Evolutionary conservation across 2,888 invertebrate genomes (phyloP).

Genomic region (Drosophila fulvimacula): DNA sequence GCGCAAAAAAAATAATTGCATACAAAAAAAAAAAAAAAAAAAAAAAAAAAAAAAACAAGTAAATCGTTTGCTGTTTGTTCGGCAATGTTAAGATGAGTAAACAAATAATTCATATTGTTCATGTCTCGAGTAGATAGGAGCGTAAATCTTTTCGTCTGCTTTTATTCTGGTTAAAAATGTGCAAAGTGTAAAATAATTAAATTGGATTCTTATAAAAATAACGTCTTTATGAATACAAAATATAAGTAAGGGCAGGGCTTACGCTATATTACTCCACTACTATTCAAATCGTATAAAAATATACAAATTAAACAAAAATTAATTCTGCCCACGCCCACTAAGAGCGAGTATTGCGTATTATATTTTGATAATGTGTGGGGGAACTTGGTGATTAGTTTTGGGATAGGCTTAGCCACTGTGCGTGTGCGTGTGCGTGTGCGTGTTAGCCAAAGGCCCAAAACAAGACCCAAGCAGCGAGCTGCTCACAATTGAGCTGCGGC

Average conservation of each 20-base stretch:
- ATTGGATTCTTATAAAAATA: neutral
- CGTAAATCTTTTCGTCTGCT: neutral
- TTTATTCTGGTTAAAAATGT: neutral
- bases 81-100: conserved; percentile 21
- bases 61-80: conserved; percentile 17
- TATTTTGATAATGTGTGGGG: neutral
- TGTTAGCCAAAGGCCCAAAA: neutral
- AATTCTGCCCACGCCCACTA: neutral
- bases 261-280: neutral
- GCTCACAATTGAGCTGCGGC: neutral
- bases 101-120: conserved; percentile 42
- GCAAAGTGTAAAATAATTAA: neutral
- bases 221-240: neutral
- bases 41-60: conserved; percentile 16
- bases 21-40: too few relatives aligned
- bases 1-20: conserved; percentile 6
- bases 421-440: too few relatives aligned
- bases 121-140: conserved; percentile 9
- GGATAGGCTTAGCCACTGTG: neutral
- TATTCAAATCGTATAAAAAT: neutral
- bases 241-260: neutral
- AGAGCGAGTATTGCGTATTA: neutral
- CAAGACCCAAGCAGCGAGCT: neutral
- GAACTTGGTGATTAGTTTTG: conserved; percentile 13
- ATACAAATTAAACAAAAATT: neutral